Conservation (phyloP, 2,888 invertebrate genomes). For the Pandemis corylana region DNA sequence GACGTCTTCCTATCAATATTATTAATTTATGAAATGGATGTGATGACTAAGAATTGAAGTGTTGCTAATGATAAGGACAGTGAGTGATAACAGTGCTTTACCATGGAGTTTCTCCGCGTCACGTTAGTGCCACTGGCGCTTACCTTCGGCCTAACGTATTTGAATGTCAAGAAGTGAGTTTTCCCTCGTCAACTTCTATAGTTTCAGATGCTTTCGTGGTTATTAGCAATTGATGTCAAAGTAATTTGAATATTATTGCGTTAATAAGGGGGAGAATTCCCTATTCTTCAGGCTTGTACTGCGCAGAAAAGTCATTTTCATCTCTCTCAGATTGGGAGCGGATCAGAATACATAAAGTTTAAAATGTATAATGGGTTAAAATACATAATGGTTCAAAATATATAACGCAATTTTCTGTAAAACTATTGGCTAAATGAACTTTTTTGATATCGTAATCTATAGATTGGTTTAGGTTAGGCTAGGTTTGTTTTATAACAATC, state of each 20-base stretch:
- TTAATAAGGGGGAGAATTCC: too few species aligned
- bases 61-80: slow-evolving; percentile 24
- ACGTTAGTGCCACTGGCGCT: slow-evolving; percentile 68
- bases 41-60: slow-evolving; percentile 25
- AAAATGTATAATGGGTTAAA: too few species aligned
- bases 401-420: too few species aligned
- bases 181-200: neutral
- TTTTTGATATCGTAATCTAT: too few species aligned
- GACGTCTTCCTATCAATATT: slow-evolving; percentile 31
- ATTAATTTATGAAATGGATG: slow-evolving; percentile 9
- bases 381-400: too few species aligned
- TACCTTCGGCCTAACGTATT: slow-evolving; percentile 68
- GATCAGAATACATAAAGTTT: too few species aligned
- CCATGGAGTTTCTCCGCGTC: slow-evolving; percentile 70
- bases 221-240: neutral
- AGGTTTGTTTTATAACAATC: too few species aligned
- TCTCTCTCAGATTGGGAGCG: too few species aligned
- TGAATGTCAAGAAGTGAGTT: slow-evolving; percentile 73
- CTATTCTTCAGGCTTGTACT: too few species aligned
- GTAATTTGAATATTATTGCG: neutral
- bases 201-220: neutral
- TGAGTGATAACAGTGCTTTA: slow-evolving; percentile 44
- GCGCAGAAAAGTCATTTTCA: neutral
- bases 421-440: too few species aligned
- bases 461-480: too few species aligned